phyloP scores from a whole-genome alignment of 2,888 invertebrate species.

The Elegia similella region DNA sequence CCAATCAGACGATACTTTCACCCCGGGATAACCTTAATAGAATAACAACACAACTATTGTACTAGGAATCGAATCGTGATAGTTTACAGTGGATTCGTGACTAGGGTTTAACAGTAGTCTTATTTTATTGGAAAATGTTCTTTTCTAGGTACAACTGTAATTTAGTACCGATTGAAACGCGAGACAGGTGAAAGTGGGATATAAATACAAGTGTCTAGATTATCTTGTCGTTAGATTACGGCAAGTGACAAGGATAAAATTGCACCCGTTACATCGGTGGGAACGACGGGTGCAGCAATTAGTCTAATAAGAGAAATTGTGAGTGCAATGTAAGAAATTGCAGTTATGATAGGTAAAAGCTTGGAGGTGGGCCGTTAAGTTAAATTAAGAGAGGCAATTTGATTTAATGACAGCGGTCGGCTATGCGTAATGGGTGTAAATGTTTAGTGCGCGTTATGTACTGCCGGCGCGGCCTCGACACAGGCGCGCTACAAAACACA shows the following conservation, averaged over 20 bases:
- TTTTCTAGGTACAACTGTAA: slow-evolving; percentile 62
- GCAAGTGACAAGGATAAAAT: slow-evolving; percentile 39
- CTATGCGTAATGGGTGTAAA: slow-evolving; percentile 46
- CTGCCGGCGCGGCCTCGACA: slow-evolving; percentile 37
- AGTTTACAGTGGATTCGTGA: slow-evolving; percentile 73
- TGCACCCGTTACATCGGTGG: slow-evolving; percentile 26
- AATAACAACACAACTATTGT: slow-evolving; percentile 71
- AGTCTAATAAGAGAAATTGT: slow-evolving; percentile 39
- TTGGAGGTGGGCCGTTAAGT: slow-evolving; percentile 43
- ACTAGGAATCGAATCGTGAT: slow-evolving; percentile 68
- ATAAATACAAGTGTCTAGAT: slow-evolving; percentile 30
- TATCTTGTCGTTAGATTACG: slow-evolving; percentile 32
- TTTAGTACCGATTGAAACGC: slow-evolving; percentile 56
- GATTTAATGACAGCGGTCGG: slow-evolving; percentile 49
- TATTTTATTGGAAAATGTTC: slow-evolving; percentile 64
- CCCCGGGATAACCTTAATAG: slow-evolving; percentile 68
- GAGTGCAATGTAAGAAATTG: slow-evolving; percentile 52
- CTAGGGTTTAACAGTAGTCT: slow-evolving; percentile 69
- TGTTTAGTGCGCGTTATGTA: slow-evolving; percentile 33
- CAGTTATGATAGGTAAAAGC: slow-evolving; percentile 47
- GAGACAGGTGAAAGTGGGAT: slow-evolving; percentile 64
- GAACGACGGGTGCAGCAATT: slow-evolving; percentile 22
- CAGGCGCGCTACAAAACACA: slow-evolving; percentile 42
- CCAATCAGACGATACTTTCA: slow-evolving; percentile 74
- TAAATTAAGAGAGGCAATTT: slow-evolving; percentile 54